Evolutionary conservation across 2,888 invertebrate species (phyloP).

Genomic region (Chalcis sispes): DNA sequence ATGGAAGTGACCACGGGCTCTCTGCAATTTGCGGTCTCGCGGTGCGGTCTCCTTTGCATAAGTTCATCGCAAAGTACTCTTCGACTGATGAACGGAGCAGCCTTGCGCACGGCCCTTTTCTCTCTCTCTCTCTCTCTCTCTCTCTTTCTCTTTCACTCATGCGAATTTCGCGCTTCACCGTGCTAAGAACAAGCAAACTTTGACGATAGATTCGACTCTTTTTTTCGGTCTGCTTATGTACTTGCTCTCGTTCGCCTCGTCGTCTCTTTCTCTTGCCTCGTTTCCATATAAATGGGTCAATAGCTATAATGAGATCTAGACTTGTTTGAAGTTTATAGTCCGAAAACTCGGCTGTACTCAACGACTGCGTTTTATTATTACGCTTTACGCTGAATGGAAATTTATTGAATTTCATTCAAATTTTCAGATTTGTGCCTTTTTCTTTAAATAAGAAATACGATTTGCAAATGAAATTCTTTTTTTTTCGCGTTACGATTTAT

Average conservation of each 20-base stretch:
- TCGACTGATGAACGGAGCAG: conserved; percentile 29
- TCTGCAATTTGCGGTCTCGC: conserved; percentile 53
- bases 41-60: conserved; percentile 54
- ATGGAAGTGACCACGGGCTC: conserved; percentile 62
- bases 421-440: neutral
- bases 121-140: no score
- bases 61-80: conserved; percentile 48
- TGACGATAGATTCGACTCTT: conserved; percentile 12
- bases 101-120: no score
- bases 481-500: neutral
- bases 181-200: conserved; percentile 42
- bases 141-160: no score
- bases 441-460: neutral
- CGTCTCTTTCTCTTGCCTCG: no score
- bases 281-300: conserved; percentile 26
- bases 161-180: conserved; percentile 36
- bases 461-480: neutral
- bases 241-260: no score
- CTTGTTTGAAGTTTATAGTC: conserved; percentile 22
- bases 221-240: neutral
- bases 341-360: conserved; percentile 4
- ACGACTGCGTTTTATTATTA: neutral
- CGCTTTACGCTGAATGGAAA: no score
- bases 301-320: conserved; percentile 22
- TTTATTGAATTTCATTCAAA: neutral